These are phyloP conservation scores for Mythimna ferrago DNA, from an alignment of 2,888 invertebrate species.

Conservation along the genomic window DNA sequence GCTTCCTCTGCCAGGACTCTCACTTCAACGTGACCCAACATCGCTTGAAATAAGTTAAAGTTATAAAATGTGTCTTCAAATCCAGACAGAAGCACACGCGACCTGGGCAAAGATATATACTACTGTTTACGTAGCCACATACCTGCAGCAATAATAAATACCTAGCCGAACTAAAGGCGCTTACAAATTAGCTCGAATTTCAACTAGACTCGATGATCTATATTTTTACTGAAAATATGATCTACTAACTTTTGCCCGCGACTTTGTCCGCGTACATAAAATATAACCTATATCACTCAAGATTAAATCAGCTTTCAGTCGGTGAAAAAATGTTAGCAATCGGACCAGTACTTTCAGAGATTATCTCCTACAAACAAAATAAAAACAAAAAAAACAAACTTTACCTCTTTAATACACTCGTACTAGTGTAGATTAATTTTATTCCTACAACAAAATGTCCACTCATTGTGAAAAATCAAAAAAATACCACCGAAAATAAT, in stretches of 20 bases:
- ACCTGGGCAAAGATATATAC: constrained; percentile 16
- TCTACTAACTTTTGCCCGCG: not conserved
- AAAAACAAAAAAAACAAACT: too few relatives aligned
- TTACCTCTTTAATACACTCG: too few relatives aligned
- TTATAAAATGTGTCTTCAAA: constrained; percentile 50
- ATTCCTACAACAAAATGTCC: not conserved
- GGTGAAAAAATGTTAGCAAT: too few relatives aligned
- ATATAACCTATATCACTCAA: too few relatives aligned
- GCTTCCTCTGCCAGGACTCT: too few relatives aligned
- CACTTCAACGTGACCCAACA: constrained; percentile 48
- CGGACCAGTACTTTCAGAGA: too few relatives aligned
- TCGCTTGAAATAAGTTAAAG: constrained; percentile 52
- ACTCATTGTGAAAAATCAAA: constrained; percentile 7
- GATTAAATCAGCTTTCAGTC: too few relatives aligned
- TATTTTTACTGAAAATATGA: too few relatives aligned
- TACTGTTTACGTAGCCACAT: constrained; percentile 2
- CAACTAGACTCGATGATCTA: not conserved
- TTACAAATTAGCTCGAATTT: not conserved
- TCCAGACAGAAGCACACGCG: constrained; percentile 22
- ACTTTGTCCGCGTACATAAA: too few relatives aligned
- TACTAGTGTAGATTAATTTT: too few relatives aligned
- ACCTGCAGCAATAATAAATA: not conserved
- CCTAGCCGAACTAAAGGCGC: not conserved
- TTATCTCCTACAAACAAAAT: too few relatives aligned
- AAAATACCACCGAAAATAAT: constrained; percentile 4